Conservation (phyloP, 2,113 vertebrate genomes). For the Chascanopsetta lugubris region DNA sequence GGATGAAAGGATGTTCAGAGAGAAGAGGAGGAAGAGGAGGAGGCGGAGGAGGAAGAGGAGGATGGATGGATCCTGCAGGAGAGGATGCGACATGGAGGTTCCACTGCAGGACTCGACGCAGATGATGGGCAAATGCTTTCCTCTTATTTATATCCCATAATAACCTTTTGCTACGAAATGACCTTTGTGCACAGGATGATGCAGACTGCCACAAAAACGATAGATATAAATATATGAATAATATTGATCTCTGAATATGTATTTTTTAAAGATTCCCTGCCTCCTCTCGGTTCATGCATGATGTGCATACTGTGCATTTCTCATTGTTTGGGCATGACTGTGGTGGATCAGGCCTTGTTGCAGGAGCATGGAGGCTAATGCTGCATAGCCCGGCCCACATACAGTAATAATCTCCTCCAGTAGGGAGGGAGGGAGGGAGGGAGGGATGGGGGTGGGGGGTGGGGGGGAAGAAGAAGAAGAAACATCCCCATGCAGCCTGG, state of each 20-base stretch:
- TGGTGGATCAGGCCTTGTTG: not conserved
- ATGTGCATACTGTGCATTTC: not conserved
- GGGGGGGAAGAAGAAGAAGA: too few species aligned
- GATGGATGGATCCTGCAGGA: constrained; percentile 54
- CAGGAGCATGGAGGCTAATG: constrained; percentile 14
- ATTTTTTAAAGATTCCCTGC: not conserved
- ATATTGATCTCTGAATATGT: too few species aligned
- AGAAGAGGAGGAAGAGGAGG: not conserved
- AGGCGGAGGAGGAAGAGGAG: constrained; percentile 2
- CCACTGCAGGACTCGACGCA: constrained; percentile 41
- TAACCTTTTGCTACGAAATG: not conserved
- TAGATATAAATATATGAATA: too few species aligned
- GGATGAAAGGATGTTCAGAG: constrained; percentile 19
- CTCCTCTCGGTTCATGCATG: not conserved
- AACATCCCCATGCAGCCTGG: too few species aligned
- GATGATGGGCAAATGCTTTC: constrained; percentile 1
- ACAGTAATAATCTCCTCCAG: constrained; percentile 21
- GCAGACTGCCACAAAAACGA: not conserved
- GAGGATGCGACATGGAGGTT: constrained; percentile 52
- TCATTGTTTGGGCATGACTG: not conserved
- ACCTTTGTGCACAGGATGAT: not conserved
- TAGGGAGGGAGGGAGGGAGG: constrained; percentile 14
- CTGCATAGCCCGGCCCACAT: constrained; percentile 40
- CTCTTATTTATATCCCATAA: not conserved
- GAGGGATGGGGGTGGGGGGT: too few species aligned